These are phyloP conservation scores for Echiichthys vipera DNA, from an alignment of 2,797 vertebrate genomes.

Conservation along the genomic window DNA sequence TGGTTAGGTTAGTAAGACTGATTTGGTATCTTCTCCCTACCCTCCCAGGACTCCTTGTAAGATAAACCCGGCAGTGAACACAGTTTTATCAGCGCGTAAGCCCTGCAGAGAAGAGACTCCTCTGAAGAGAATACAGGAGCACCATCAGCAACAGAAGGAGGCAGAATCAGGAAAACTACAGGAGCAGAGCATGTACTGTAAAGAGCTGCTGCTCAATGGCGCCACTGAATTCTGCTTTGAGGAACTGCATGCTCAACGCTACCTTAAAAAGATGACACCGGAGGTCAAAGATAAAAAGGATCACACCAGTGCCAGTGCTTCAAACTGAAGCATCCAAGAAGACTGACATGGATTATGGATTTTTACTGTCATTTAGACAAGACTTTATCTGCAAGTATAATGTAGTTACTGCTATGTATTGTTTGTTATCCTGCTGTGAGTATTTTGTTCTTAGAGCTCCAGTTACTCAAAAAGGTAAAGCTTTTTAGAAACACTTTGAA, in stretches of 20 bases:
- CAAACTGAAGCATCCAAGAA: constrained; percentile 24
- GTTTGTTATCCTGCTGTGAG: constrained; percentile 39
- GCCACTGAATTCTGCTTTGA: constrained; percentile 94
- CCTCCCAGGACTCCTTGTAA: constrained; percentile 92
- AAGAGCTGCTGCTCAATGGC: constrained; percentile 92
- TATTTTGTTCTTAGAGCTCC: constrained; percentile 3
- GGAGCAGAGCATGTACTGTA: constrained; percentile 93
- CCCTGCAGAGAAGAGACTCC: constrained; percentile 89
- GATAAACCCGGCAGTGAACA: constrained; percentile 92
- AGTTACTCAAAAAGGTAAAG: constrained; percentile 4
- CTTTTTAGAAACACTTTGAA: constrained; percentile 21
- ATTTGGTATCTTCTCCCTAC: neutral
- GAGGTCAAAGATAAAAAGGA: constrained; percentile 10
- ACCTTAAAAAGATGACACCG: constrained; percentile 86
- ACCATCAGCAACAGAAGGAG: constrained; percentile 83
- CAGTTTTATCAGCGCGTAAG: constrained; percentile 89
- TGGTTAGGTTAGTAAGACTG: neutral
- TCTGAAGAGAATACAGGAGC: constrained; percentile 89
- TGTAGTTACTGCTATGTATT: constrained; percentile 15
- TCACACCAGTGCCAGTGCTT: constrained; percentile 3
- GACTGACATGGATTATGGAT: neutral
- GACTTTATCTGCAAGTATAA: constrained; percentile 6
- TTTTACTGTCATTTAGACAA: constrained; percentile 4
- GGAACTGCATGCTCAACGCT: constrained; percentile 92
- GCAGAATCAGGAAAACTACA: constrained; percentile 79